A percentile compares a stretch with the other conserved stretches of the same genome.
These are phyloP conservation scores for Gerosis bhagava DNA, from an alignment of 2,888 invertebrate genomes.

Conservation along the genomic window DNA sequence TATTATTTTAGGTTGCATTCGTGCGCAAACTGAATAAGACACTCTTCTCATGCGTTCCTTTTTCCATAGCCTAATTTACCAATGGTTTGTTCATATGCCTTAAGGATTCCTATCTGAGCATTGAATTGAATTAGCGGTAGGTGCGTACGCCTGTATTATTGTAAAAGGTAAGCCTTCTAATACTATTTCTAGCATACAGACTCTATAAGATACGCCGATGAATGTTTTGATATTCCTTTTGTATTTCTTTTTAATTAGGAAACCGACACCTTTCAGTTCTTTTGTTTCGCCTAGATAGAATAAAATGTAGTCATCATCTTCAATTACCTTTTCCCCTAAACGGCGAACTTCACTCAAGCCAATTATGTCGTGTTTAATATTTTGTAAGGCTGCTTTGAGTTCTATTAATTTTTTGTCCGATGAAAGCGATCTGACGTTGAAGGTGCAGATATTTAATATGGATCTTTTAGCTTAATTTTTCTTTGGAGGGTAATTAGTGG, in stretches of 20 bases:
- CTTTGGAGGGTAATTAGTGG: too few relatives aligned
- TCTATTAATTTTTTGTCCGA: constrained; percentile 20
- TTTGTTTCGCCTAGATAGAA: constrained; percentile 34
- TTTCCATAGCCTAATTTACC: constrained; percentile 28
- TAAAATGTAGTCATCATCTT: constrained; percentile 31
- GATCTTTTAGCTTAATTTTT: too few relatives aligned
- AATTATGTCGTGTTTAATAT: constrained; percentile 29
- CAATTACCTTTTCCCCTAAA: constrained; percentile 28
- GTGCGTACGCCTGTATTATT: constrained; percentile 31
- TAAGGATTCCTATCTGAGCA: constrained; percentile 28
- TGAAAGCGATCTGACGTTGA: constrained; percentile 27
- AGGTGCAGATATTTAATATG: constrained; percentile 24
- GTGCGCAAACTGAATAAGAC: constrained; percentile 29
- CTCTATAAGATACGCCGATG: constrained; percentile 35
- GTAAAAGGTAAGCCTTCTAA: constrained; percentile 28
- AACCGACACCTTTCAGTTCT: constrained; percentile 35
- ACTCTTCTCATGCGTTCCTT: constrained; percentile 24
- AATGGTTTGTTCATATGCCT: constrained; percentile 20
- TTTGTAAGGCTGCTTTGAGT: constrained; percentile 22
- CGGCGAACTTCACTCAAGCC: constrained; percentile 31
- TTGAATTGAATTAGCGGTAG: constrained; percentile 33
- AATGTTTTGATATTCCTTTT: constrained; percentile 34
- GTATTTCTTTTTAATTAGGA: constrained; percentile 31
- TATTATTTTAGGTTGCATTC: constrained; percentile 31
- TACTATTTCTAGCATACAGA: constrained; percentile 33